Evolutionary conservation across 2,888 invertebrate species (phyloP), one percentile per base, ranked within the genome.

Genomic region (Athetis lepigone): DNA sequence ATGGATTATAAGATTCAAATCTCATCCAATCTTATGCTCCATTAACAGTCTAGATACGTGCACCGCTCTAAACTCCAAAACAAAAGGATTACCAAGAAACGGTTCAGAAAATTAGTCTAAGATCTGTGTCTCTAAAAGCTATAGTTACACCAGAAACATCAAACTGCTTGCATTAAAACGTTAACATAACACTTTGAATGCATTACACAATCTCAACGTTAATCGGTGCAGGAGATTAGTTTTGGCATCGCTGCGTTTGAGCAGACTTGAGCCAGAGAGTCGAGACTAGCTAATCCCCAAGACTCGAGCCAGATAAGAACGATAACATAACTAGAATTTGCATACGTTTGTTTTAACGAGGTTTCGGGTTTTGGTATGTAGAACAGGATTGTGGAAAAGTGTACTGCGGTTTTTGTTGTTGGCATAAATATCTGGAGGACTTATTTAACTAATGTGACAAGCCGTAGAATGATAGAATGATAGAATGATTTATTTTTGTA

Each of bases 181-280:
- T 47, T 66, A 70, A 70, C 77, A 77, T 79, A 81, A 79, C 77
- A 81, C 71, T 79, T 71, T 69, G 77, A 79, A 80, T 82, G 82
- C 82, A 82, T 82, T 77, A 68, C 80, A 75, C 71, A 80, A 80
- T 80, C 70, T 70, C 60, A 39, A 66, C 73, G 78, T 76, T 81
- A 82, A 81, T 81, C 78, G 74, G 39, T 54, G 52, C 71, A 59
- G 45, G 13, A 77, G 81, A 80, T 80, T 80, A 80, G 82, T 80
- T 76, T 78, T 79, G 80, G 80, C 81, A 79, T 77, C 43, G 69
- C 66, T 67, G 47, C 63, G 72, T 69, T 57, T 74, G 79, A 80
- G 69, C 73, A 67, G 71, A 59, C 54, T 75, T 73, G 78, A 74
- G 60, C 66, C 77, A 72, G 56, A 50, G 58, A 45, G 58, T 61